Evolutionary conservation across 1,140 invertebrate genomes (phyloP).

Genomic region (Diorhabda elongata): DNA sequence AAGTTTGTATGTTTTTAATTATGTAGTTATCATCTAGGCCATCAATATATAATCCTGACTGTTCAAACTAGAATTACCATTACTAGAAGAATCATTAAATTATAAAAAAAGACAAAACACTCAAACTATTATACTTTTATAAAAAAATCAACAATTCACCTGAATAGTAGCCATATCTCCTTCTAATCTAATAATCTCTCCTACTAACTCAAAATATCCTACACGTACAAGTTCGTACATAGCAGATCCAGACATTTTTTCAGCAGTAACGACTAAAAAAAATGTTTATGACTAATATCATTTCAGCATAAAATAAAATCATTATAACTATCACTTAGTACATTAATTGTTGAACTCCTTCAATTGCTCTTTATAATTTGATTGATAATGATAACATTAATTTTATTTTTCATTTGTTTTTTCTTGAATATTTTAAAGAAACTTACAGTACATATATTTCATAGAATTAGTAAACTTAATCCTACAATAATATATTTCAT

Average conservation of each 20-base stretch:
- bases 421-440: too few relatives aligned
- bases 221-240: constrained; percentile 99
- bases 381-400: too few relatives aligned
- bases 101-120: neutral
- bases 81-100: neutral
- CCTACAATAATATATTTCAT: too few relatives aligned
- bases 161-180: constrained; percentile 99
- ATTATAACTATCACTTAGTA: neutral
- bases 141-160: constrained; percentile 48
- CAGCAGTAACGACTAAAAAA: constrained; percentile 91
- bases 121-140: neutral
- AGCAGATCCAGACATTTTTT: constrained; percentile 98
- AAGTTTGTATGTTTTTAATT: too few relatives aligned
- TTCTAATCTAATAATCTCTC: constrained; percentile 98
- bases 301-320: neutral
- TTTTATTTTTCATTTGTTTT: too few relatives aligned
- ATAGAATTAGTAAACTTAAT: too few relatives aligned
- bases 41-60: too few relatives aligned
- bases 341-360: too few relatives aligned
- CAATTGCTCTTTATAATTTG: too few relatives aligned
- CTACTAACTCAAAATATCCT: constrained; percentile 95
- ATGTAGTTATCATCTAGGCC: too few relatives aligned
- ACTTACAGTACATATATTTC: too few relatives aligned
- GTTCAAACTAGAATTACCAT: too few relatives aligned
- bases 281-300: neutral